A percentile compares a stretch with the other conserved stretches of the same genome.
phyloP scores from a whole-genome alignment of 2,113 vertebrate genomes.

The Nettapus auritus region DNA sequence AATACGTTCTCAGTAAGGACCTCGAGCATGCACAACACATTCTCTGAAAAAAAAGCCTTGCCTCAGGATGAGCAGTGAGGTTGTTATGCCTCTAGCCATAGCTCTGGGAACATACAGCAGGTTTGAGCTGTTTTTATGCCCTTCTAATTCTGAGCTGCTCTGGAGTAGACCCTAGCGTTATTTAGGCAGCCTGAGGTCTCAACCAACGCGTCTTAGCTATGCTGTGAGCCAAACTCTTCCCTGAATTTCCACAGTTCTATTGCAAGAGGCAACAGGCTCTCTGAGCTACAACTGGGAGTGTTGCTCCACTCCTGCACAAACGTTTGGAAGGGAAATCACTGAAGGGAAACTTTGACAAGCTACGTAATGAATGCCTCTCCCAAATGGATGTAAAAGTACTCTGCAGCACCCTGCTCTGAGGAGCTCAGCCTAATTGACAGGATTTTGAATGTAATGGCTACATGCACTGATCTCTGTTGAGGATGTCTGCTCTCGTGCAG shows the following conservation, averaged over 20 bases:
- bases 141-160: not conserved
- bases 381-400: not conserved
- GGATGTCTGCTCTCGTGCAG: not conserved
- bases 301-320: not conserved
- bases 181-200: not conserved
- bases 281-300: not conserved
- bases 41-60: not conserved
- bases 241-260: not conserved
- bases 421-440: not conserved
- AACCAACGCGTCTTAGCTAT: not conserved
- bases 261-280: not conserved
- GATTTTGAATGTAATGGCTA: not conserved
- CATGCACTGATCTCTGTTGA: not conserved
- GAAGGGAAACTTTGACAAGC: not conserved
- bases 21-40: not conserved
- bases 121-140: not conserved
- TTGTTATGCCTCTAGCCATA: not conserved
- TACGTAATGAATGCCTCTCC: not conserved
- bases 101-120: not conserved
- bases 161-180: not conserved
- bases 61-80: not conserved
- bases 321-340: not conserved
- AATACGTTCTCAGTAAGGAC: not conserved
- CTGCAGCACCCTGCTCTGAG: not conserved
- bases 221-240: not conserved